Conservation (phyloP, 2,888 invertebrate species). For the Piscicola geometra region DNA sequence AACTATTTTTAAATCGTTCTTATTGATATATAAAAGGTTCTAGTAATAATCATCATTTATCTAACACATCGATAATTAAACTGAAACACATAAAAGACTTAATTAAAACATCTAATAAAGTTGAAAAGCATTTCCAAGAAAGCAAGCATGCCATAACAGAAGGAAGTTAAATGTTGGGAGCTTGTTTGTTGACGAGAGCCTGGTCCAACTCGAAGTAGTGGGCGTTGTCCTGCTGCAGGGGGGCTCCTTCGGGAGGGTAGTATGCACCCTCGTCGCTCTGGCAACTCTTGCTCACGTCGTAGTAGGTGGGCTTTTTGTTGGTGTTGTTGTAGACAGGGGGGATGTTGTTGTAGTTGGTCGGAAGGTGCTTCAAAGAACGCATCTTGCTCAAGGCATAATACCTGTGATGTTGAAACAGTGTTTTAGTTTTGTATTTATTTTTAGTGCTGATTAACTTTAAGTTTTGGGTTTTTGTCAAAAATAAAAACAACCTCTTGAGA, state of each 20-base stretch:
- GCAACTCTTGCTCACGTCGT: background rate
- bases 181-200: constrained; percentile 27
- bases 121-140: no score
- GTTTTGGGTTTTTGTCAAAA: background rate
- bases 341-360: background rate
- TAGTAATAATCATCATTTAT: no score
- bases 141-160: no score
- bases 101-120: no score
- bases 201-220: constrained; percentile 30
- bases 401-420: background rate
- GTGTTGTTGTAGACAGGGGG: background rate
- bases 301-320: background rate
- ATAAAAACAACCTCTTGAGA: constrained; percentile 16
- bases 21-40: no score
- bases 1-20: no score
- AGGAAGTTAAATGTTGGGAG: constrained; percentile 5
- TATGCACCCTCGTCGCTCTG: constrained; percentile 1
- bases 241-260: constrained; percentile 12
- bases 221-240: background rate
- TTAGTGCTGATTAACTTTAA: background rate
- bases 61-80: no score
- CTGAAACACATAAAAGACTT: no score
- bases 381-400: constrained; percentile 23
- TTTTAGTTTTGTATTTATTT: background rate
- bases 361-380: constrained; percentile 17